These are phyloP conservation scores for Eupithecia pulchellata DNA, from an alignment of 2,888 invertebrate species.

Conservation along the genomic window DNA sequence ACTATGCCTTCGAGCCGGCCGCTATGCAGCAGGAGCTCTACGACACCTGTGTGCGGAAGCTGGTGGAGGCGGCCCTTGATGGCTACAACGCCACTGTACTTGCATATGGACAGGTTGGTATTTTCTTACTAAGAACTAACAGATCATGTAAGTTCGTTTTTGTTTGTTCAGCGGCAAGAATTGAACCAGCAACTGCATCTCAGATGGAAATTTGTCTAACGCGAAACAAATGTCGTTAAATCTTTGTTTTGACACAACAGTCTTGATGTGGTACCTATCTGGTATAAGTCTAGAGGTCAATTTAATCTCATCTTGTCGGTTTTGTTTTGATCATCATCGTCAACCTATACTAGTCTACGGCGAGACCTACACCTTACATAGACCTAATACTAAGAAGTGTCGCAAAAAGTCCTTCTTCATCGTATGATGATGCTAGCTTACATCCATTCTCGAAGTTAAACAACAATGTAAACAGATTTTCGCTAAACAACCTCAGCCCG, in stretches of 20 bases:
- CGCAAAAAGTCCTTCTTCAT: not conserved
- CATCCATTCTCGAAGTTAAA: not conserved
- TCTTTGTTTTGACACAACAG: not conserved
- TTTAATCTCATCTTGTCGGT: not conserved
- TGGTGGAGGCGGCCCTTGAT: conserved; percentile 96
- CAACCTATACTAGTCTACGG: not conserved
- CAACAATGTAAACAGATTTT: conserved; percentile 1
- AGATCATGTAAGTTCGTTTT: too few species aligned
- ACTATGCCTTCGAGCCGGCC: conserved; percentile 95
- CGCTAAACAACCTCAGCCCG: not conserved
- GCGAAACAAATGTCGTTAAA: not conserved
- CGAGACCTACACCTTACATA: too few species aligned
- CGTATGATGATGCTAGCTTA: not conserved
- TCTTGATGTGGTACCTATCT: not conserved
- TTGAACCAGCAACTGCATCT: not conserved
- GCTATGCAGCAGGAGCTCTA: conserved; percentile 92
- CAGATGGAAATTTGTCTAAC: not conserved
- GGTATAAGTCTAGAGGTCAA: not conserved
- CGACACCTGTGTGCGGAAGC: conserved; percentile 91
- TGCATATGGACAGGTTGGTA: conserved; percentile 95
- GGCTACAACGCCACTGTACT: conserved; percentile 99
- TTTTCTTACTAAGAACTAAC: not conserved
- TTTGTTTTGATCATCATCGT: not conserved
- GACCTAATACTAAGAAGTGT: not conserved
- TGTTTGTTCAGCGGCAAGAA: not conserved